Percentiles rank a stretch among this genome's conserved stretches.
Evolutionary conservation across 2,797 vertebrate genomes (phyloP).

Genomic region (Eulemur coronatus): DNA sequence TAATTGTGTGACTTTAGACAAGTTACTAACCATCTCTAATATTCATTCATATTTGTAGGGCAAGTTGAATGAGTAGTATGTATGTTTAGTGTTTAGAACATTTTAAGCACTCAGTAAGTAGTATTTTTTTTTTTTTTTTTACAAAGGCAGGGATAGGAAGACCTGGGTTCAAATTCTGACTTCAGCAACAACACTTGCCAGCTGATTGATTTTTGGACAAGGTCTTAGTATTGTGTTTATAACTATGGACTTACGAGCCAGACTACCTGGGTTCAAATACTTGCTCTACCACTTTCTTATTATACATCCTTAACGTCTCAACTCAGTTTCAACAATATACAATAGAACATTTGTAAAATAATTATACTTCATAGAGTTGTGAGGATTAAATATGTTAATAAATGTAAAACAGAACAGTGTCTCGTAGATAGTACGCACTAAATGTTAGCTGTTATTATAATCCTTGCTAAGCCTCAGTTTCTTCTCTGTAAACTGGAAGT

Average conservation of each 20-base stretch:
- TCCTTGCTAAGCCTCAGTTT: background rate
- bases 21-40: background rate
- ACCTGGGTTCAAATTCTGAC: background rate
- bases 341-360: conserved; percentile 10
- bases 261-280: background rate
- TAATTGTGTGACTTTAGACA: background rate
- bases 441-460: conserved; percentile 12
- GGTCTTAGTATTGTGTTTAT: background rate
- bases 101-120: background rate
- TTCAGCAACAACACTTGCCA: background rate
- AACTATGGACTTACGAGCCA: background rate
- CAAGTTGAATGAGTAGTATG: background rate
- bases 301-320: background rate
- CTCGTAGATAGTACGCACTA: background rate
- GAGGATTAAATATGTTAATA: conserved; percentile 22
- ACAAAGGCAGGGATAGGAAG: background rate
- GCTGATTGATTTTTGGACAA: conserved; percentile 21
- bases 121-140: background rate
- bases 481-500: background rate
- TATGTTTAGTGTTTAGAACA: conserved; percentile 8
- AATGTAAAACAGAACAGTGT: conserved; percentile 2
- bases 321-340: background rate
- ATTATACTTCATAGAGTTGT: background rate
- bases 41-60: background rate
- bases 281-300: background rate